Base-by-base conservation (phyloP, 2,888 invertebrate genomes). In the Caenorhabditis sp. region DNA sequence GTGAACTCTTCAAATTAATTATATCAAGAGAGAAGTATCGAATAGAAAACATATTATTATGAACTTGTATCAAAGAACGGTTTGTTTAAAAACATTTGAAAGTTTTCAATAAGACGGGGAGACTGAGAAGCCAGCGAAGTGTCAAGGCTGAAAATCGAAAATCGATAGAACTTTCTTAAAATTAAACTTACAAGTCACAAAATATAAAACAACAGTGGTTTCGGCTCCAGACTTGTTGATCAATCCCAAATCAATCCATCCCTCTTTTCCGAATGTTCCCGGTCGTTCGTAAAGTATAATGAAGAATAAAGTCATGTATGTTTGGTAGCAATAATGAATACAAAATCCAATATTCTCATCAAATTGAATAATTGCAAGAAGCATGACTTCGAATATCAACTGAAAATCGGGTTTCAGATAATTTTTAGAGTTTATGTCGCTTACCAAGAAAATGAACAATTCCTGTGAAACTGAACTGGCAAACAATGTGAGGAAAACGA, bases 401-500 rank as follows among this genome's bases (percentile, higher is more conserved):
- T 59, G 20, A 43, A 59, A 54, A 54, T 20, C 4, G 54, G 23
- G n/a, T n/a, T n/a, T n/a, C n/a, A n/a, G n/a, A n/a, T n/a, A n/a
- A n/a, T n/a, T n/a, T 31, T 31, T 31, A 31, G 31, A 31, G 31
- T 10, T 31, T 31, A 7, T 31, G 31, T 31, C 31, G 5, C 23
- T 26, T 23, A 62, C 62, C 53, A 62, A 23, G 54, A 31, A 53
- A 12, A 54, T 4, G 62, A 53, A 62, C 14, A 54, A 3, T 3
- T 53, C 21, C 31, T 62, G 54, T 1, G 31, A 17, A 27, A 31
- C 4, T n/a, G n/a, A 17, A 21, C 27, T 17, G 1, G 36, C 27
- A 31, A 58, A 58, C n/a, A 58, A 27, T 12, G 36, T 58, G 17
- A 36, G 5, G 12, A 58, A n/a, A 3, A 36, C 20, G n/a, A n/a